phyloP scores from a whole-genome alignment of 2,888 invertebrate genomes.

The Tenthredo scrophulariae region DNA sequence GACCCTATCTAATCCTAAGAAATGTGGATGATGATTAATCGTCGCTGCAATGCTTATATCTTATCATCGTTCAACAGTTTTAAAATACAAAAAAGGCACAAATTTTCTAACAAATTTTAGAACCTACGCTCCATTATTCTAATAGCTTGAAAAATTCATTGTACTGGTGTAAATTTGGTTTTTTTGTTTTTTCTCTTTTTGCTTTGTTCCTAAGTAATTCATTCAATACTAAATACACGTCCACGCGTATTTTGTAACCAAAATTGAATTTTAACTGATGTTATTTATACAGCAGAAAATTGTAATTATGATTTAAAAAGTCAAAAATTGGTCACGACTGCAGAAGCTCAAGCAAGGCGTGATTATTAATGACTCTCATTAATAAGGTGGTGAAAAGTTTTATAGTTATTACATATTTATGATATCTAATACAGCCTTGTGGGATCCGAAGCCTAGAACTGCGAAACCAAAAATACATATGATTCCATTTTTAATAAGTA shows the following conservation, averaged over 20 bases:
- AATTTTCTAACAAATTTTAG: background rate
- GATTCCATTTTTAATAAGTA: slow-evolving; percentile 88
- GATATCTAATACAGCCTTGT: slow-evolving; percentile 84
- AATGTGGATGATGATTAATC: background rate
- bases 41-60: background rate
- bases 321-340: background rate
- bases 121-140: background rate
- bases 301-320: background rate
- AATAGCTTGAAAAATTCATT: background rate
- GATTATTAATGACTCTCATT: slow-evolving; percentile 1
- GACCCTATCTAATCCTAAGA: background rate
- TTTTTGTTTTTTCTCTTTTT: background rate
- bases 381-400: background rate
- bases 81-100: background rate
- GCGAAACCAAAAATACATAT: slow-evolving; percentile 88
- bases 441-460: slow-evolving; percentile 91
- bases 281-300: background rate
- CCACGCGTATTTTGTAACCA: background rate
- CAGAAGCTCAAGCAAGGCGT: background rate
- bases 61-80: background rate
- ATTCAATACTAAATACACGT: background rate
- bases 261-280: background rate
- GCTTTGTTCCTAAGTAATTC: background rate
- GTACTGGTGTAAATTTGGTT: background rate
- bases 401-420: slow-evolving; percentile 70